phyloP scores from a whole-genome alignment of 2,113 vertebrate species.

The Glaucidium brasilianum region DNA sequence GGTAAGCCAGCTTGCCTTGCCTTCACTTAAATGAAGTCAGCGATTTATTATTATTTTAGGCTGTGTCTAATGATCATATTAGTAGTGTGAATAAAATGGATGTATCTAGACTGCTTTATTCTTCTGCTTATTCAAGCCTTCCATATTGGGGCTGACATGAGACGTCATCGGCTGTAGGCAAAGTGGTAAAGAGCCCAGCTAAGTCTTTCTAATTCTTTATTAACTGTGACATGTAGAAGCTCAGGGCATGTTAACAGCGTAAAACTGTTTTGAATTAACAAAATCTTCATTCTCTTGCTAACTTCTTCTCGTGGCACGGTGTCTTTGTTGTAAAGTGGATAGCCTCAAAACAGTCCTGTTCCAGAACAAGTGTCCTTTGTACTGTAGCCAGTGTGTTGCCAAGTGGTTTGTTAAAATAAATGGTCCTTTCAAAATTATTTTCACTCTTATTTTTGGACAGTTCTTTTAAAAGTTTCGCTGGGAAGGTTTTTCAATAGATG shows the following conservation, averaged over 20 bases:
- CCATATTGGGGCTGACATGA: slow-evolving; percentile 9
- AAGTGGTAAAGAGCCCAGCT: slow-evolving; percentile 10
- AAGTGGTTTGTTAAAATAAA: slow-evolving; percentile 2
- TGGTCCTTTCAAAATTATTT: neutral
- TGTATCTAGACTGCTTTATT: slow-evolving; percentile 15
- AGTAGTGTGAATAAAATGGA: slow-evolving; percentile 44
- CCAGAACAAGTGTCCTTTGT: slow-evolving; percentile 37
- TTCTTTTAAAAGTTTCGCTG: neutral
- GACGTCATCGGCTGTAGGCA: neutral
- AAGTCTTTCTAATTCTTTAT: slow-evolving; percentile 40
- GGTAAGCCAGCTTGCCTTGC: slow-evolving; percentile 37
- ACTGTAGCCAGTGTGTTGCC: neutral
- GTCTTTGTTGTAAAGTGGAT: neutral
- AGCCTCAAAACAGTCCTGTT: neutral
- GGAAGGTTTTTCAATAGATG: neutral
- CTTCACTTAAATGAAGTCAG: slow-evolving; percentile 20
- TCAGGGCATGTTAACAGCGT: slow-evolving; percentile 15
- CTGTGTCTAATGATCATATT: slow-evolving; percentile 23
- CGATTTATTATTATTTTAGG: slow-evolving; percentile 55
- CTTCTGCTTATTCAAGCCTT: slow-evolving; percentile 41
- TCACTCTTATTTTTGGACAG: neutral
- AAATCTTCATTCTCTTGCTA: slow-evolving; percentile 27
- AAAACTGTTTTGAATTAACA: slow-evolving; percentile 48
- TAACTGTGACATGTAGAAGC: slow-evolving; percentile 49
- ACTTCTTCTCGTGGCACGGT: neutral